Evolutionary conservation across 2,113 vertebrate genomes (phyloP).

Genomic region (Misgurnus mizolepis): DNA sequence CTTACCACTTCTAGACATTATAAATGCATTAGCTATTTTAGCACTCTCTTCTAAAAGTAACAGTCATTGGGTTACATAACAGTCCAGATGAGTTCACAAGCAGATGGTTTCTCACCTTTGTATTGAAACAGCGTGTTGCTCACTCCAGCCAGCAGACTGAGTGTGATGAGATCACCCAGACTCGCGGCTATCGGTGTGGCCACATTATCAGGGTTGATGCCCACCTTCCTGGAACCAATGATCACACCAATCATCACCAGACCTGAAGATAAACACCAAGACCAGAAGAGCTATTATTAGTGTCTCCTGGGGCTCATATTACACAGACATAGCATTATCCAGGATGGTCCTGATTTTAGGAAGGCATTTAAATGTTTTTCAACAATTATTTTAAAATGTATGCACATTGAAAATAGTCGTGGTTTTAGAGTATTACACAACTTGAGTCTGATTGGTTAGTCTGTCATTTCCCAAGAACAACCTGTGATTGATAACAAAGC

Average conservation of each 20-base stretch:
- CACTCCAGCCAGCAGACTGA: conserved; percentile 88
- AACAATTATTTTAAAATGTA: no score
- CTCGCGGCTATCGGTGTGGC: conserved; percentile 97
- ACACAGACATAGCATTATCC: background rate
- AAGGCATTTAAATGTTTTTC: no score
- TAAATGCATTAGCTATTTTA: no score
- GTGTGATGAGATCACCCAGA: conserved; percentile 91
- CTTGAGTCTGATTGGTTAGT: no score
- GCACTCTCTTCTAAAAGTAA: background rate
- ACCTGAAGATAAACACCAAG: conserved; percentile 67
- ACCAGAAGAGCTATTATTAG: background rate
- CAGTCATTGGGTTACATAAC: background rate
- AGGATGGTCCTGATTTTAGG: background rate
- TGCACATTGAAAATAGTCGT: no score
- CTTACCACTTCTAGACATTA: no score
- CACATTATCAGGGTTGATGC: conserved; percentile 96
- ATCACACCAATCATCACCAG: conserved; percentile 92
- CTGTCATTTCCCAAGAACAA: no score
- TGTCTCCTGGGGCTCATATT: background rate
- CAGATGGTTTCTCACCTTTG: conserved; percentile 71
- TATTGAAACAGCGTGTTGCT: conserved; percentile 85
- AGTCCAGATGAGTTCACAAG: background rate
- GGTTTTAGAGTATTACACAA: no score
- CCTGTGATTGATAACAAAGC: no score
- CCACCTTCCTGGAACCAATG: conserved; percentile 85